Conservation (phyloP, 35 echinoderm and acorn worm species). For the Antedon bifida region DNA sequence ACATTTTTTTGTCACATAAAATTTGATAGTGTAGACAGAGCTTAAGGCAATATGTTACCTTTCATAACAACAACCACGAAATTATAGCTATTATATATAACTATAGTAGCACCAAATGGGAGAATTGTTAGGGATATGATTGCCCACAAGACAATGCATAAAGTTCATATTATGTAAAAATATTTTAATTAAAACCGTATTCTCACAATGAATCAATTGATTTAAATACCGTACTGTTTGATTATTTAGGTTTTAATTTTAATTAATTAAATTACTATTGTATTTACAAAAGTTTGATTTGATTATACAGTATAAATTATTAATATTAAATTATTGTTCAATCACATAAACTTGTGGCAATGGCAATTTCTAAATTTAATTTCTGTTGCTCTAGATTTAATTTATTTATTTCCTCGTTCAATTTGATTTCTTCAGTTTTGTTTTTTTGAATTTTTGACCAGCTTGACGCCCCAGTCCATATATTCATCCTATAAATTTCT, state of each 20-base stretch:
- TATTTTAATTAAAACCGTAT: too few species aligned
- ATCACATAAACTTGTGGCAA: background rate
- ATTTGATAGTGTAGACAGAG: too few species aligned
- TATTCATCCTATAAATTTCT: background rate
- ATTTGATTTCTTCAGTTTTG: background rate
- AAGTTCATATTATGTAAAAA: too few species aligned
- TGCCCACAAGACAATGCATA: background rate
- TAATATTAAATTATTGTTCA: background rate
- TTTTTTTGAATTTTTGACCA: background rate
- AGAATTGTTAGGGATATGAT: background rate
- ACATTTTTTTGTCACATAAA: too few species aligned
- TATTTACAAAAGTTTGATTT: too few species aligned
- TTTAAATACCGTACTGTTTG: background rate
- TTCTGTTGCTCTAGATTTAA: background rate
- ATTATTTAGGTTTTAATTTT: background rate
- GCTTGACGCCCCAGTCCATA: background rate
- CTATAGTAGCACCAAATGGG: background rate
- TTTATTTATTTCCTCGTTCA: background rate
- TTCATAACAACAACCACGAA: background rate
- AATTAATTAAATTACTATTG: too few species aligned
- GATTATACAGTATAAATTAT: too few species aligned
- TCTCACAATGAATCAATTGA: too few species aligned
- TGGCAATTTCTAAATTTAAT: background rate
- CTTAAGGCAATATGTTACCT: background rate
- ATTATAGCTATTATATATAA: background rate